A percentile compares a stretch with the other conserved stretches of the same genome.
phyloP scores from a whole-genome alignment of 2,113 vertebrate genomes.

The Grallaria varia region DNA sequence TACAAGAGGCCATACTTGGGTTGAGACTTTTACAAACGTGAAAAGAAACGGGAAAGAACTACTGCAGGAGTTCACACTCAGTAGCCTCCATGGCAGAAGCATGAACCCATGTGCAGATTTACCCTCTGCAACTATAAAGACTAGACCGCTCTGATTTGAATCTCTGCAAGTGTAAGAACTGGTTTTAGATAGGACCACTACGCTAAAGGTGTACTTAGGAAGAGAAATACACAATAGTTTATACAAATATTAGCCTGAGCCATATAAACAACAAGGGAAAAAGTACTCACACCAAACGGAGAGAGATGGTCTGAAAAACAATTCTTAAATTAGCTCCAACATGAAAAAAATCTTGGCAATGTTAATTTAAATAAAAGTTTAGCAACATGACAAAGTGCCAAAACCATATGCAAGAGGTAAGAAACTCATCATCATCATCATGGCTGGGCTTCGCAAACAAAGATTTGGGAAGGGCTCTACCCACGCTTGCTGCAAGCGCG shows the following conservation, averaged over 20 bases:
- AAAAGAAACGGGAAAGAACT: not conserved
- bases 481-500: no score
- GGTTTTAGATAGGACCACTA: not conserved
- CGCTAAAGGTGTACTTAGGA: not conserved
- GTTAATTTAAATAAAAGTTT: not conserved
- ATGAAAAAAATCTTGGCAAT: not conserved
- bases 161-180: not conserved
- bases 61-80: not conserved
- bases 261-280: not conserved
- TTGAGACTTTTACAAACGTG: not conserved
- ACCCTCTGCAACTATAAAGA: not conserved
- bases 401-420: not conserved
- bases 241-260: not conserved
- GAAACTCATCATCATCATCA: no score
- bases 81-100: not conserved
- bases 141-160: not conserved
- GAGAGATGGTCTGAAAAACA: not conserved
- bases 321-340: not conserved
- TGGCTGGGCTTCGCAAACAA: no score
- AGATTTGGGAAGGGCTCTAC: no score
- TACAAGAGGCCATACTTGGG: not conserved
- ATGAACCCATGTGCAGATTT: rapidly evolving
- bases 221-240: not conserved
- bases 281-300: not conserved
- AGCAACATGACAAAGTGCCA: not conserved